Evolutionary conservation across 2,113 vertebrate species (phyloP).

Genomic region (Bostrychus sinensis): DNA sequence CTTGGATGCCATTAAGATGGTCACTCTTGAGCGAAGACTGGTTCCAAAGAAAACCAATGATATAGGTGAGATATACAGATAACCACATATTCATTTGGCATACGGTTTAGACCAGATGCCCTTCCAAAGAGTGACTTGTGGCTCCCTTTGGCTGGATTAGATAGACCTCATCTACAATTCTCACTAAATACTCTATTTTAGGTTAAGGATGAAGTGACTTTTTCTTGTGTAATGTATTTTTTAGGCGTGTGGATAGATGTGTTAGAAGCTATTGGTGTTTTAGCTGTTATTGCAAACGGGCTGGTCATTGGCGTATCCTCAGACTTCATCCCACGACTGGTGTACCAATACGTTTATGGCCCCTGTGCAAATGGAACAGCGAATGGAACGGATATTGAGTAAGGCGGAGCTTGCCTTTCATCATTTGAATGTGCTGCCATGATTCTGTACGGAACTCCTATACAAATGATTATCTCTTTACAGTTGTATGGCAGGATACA

Average conservation of each 20-base stretch:
- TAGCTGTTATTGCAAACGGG: conserved; percentile 93
- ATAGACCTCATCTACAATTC: too few species aligned
- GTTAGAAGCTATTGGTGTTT: conserved; percentile 88
- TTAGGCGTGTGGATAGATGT: conserved; percentile 90
- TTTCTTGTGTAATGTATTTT: conserved; percentile 1
- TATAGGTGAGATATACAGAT: conserved; percentile 83
- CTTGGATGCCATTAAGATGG: conserved; percentile 94
- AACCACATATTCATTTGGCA: too few species aligned
- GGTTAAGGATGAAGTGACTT: not conserved
- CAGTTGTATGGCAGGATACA: conserved; percentile 90
- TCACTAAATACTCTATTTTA: not conserved
- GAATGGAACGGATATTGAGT: conserved; percentile 53
- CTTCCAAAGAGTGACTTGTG: too few species aligned
- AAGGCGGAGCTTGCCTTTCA: conserved; percentile 10
- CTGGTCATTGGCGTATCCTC: conserved; percentile 93
- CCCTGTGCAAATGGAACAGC: conserved; percentile 77
- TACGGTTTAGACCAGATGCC: too few species aligned
- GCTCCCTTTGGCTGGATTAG: too few species aligned
- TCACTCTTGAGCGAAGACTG: conserved; percentile 82
- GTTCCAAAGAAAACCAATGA: conserved; percentile 93
- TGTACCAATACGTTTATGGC: conserved; percentile 88
- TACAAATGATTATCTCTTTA: not conserved
- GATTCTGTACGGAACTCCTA: not conserved
- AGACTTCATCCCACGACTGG: conserved; percentile 90
- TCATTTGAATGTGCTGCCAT: not conserved